phyloP scores from a whole-genome alignment of 2,888 invertebrate species.

The Eucera pruinosa region DNA sequence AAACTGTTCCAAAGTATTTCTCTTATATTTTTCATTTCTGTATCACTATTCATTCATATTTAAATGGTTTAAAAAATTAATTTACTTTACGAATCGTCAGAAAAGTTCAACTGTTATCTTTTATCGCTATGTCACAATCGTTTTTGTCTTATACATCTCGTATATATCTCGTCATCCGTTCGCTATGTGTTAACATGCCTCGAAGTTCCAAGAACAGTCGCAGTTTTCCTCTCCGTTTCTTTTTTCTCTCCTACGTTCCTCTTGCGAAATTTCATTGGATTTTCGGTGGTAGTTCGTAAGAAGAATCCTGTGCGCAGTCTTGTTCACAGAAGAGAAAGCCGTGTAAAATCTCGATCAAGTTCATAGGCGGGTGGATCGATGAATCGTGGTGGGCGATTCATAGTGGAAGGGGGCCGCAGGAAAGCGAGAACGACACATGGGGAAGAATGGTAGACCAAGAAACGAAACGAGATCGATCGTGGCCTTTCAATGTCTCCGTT shows the following conservation, averaged over 20 bases:
- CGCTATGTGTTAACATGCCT: too few species aligned
- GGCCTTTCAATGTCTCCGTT: conserved; percentile 81
- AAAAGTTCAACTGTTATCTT: too few species aligned
- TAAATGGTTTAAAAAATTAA: too few species aligned
- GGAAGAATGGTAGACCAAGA: conserved; percentile 70
- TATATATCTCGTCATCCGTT: too few species aligned
- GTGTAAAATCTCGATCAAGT: conserved; percentile 44
- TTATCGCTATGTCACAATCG: too few species aligned
- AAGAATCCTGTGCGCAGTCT: neutral
- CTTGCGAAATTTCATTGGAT: neutral
- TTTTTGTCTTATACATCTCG: too few species aligned
- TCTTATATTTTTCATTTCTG: too few species aligned
- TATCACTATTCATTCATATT: too few species aligned
- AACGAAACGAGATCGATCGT: conserved; percentile 77
- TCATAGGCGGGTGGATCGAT: conserved; percentile 63
- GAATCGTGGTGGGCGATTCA: conserved; percentile 72
- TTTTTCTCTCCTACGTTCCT: neutral
- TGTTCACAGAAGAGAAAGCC: neutral
- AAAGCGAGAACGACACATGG: conserved; percentile 37
- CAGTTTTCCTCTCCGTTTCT: neutral
- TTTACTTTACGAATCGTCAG: too few species aligned
- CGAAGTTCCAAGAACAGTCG: too few species aligned
- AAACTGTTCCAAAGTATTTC: too few species aligned
- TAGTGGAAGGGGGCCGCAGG: conserved; percentile 32
- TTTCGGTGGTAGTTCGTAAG: neutral